Conservation (phyloP, 1,140 invertebrate genomes). For the Diorhabda elongata region DNA sequence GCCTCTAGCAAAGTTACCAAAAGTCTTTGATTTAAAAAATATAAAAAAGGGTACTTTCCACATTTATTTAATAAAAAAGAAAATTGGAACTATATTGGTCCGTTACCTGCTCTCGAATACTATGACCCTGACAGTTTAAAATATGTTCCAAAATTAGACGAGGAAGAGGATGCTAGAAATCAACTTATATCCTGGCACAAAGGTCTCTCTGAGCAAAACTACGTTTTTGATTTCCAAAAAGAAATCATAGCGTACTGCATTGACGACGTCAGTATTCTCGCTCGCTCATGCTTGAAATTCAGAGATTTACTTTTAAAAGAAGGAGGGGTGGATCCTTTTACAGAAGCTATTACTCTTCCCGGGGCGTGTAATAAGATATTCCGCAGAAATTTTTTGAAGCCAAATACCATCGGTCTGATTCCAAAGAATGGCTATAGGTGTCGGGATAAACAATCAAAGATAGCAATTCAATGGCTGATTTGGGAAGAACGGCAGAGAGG, state of each 20-base stretch:
- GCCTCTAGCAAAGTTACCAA: conserved; percentile 16
- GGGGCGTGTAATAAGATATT: not conserved
- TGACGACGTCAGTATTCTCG: not conserved
- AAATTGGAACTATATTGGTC: conserved; percentile 20
- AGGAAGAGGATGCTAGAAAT: not conserved
- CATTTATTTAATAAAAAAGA: conserved; percentile 23
- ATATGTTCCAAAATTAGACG: not conserved
- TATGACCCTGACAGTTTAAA: conserved; percentile 21
- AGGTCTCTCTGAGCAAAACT: not conserved
- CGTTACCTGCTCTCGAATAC: conserved; percentile 13
- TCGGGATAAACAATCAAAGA: not conserved
- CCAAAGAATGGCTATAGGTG: not conserved
- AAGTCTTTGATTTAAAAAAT: conserved; percentile 12
- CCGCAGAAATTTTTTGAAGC: not conserved
- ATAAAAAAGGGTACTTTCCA: conserved; percentile 26
- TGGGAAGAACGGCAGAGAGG: conserved; percentile 7
- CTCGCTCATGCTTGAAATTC: conserved; percentile 1
- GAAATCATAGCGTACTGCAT: not conserved
- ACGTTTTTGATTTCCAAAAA: conserved; percentile 7
- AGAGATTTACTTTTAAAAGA: conserved; percentile 5
- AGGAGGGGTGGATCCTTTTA: conserved; percentile 3
- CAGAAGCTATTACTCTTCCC: conserved; percentile 5
- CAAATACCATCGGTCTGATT: too few relatives aligned
- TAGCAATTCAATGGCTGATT: conserved; percentile 6
- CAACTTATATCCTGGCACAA: not conserved